phyloP scores from a whole-genome alignment of 2,888 invertebrate species.

The Arrhopalites spinosus region DNA sequence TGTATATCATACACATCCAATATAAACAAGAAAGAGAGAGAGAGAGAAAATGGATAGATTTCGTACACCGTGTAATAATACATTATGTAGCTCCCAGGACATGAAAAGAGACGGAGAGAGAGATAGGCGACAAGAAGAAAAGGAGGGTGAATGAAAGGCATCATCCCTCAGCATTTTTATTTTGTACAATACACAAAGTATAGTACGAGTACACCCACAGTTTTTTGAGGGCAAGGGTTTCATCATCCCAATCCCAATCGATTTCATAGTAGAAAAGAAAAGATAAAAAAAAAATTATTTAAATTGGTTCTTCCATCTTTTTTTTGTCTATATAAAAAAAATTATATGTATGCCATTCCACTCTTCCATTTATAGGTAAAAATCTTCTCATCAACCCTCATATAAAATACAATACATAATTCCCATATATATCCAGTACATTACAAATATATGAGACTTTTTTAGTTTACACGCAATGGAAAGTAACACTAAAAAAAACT shows the following conservation, averaged over 20 bases:
- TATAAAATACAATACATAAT: no score
- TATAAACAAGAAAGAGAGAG: no score
- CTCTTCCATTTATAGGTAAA: no score
- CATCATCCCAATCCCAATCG: conserved; percentile 4
- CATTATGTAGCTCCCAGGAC: conserved; percentile 2
- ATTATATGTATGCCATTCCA: no score
- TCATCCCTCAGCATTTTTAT: conserved; percentile 1
- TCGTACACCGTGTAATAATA: conserved; percentile 10
- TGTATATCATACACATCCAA: no score
- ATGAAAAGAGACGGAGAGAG: conserved; percentile 19
- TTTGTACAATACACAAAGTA: not conserved
- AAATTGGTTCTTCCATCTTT: no score
- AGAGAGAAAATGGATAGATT: not conserved
- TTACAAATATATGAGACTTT: no score
- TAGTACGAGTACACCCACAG: not conserved
- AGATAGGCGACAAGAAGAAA: conserved; percentile 17
- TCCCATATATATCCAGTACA: no score
- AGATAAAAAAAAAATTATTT: no score
- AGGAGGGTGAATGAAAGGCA: conserved; percentile 10
- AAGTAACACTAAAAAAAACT: not conserved
- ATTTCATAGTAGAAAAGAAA: not conserved
- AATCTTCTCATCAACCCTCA: no score
- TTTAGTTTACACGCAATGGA: not conserved
- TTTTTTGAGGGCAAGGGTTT: not conserved
- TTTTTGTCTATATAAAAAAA: no score